phyloP scores from a whole-genome alignment of 2,888 invertebrate genomes.

The Chrysina gloriosa region DNA sequence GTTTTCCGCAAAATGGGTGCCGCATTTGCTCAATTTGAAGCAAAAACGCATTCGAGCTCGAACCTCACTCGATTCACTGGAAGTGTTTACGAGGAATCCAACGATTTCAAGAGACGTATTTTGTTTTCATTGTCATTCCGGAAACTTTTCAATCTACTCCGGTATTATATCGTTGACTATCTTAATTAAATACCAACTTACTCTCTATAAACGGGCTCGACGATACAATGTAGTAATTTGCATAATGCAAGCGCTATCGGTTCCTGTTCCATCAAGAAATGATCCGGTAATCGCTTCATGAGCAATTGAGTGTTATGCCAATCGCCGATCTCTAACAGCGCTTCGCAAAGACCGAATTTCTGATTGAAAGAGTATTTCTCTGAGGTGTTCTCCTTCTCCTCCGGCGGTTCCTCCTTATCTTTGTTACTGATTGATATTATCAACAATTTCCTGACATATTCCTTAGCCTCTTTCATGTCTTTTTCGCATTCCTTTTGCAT shows the following conservation, averaged over 20 bases:
- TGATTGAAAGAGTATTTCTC: constrained; percentile 80
- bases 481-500: constrained; percentile 86
- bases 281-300: constrained; percentile 84
- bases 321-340: constrained; percentile 87
- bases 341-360: constrained; percentile 93
- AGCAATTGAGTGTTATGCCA: constrained; percentile 89
- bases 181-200: constrained; percentile 62
- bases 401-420: constrained; percentile 76
- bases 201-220: constrained; percentile 89
- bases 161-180: too few species aligned
- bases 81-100: too few species aligned
- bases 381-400: constrained; percentile 77
- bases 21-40: too few species aligned
- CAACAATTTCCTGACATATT: constrained; percentile 88
- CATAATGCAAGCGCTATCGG: constrained; percentile 84
- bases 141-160: too few species aligned
- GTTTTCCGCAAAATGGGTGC: too few species aligned
- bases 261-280: constrained; percentile 80
- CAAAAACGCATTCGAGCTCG: too few species aligned
- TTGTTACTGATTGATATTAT: constrained; percentile 85
- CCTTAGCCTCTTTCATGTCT: constrained; percentile 84
- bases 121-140: background rate
- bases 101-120: too few species aligned
- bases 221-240: constrained; percentile 81
- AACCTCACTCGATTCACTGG: too few species aligned